Base-by-base conservation (phyloP, 1,140 invertebrate species). In the Cyclargus thomasi region DNA sequence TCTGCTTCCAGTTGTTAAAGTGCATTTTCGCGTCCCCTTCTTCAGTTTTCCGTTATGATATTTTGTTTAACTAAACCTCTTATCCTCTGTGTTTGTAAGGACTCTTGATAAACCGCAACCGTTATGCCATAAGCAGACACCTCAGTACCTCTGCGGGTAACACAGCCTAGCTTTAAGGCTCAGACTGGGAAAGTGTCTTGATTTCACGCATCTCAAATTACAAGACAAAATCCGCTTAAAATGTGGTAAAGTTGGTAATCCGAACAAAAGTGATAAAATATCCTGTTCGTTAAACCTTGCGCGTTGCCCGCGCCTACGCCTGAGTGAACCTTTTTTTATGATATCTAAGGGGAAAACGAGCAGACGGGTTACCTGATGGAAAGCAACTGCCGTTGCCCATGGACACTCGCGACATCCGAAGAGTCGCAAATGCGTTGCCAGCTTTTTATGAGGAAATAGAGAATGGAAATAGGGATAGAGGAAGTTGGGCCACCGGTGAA, bases 131-230 rank as follows among this genome's bases (percentile, higher is more conserved):
- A 47, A 47, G 39, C 39, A 47, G 39, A 47, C 39, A 47, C 39
- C 39, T 47, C 39, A 14, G 39, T 11, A 47, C 39, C 39, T 47
- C 39, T 47, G 39, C 14, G 39, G 39, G 39, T 47, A 47, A 47
- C 14, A 47, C 39, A 47, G 14, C 10, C 39, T 47, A 8, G 36
- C 7, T 47, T 1, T 8, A 35, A 3, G 29, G 29, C 8, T 35
- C 8, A 47, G 39, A 14, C 10, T 47, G 39, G 39, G 39, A 47
- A 47, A 47, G 39, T 8, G 29, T 47, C 39, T 47, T 47, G 39
- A 47, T 47, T 47, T 47, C 39, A 47, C 39, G 39, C 39, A 47
- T 47, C 39, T 47, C 39, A 47, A 47, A 47, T 47, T 47, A 47
- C 39, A 47, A 47, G 7, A 47, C 39, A 47, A 47, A 47, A 47